Percentiles rank a stretch among this genome's conserved stretches.
Evolutionary conservation across 1,140 invertebrate species (phyloP).

Genomic region (Spodoptera litura): DNA sequence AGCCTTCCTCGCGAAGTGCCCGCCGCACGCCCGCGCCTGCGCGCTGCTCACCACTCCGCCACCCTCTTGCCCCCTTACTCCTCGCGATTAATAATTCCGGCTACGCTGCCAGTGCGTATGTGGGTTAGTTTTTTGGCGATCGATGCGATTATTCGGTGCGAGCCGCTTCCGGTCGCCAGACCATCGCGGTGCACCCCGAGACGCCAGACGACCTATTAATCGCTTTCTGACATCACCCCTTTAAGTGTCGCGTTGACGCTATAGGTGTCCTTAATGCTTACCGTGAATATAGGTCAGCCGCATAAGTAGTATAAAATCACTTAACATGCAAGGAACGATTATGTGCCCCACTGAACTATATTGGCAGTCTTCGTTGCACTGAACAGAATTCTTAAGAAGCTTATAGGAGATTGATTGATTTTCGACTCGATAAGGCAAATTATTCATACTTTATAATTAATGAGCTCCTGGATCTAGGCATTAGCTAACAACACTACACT

Average conservation of each 20-base stretch:
- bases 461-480: no score
- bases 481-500: not conserved
- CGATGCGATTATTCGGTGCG: conserved; percentile 82
- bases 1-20: conserved; percentile 79
- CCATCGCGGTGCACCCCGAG: conserved; percentile 57
- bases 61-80: conserved; percentile 65
- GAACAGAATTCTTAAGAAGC: conserved; percentile 28
- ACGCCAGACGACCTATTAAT: conserved; percentile 76
- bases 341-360: conserved; percentile 44
- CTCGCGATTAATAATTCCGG: conserved; percentile 84
- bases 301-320: conserved; percentile 42
- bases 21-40: conserved; percentile 69
- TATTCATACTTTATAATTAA: conserved; percentile 9
- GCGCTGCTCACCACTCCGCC: conserved; percentile 52
- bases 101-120: conserved; percentile 85
- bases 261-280: conserved; percentile 42
- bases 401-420: conserved; percentile 6
- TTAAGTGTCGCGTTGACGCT: conserved; percentile 49
- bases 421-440: not conserved
- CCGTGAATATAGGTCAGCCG: conserved; percentile 43
- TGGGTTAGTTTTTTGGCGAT: conserved; percentile 86
- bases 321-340: conserved; percentile 40
- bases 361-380: conserved; percentile 17
- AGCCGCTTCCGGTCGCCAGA: conserved; percentile 69
- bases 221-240: conserved; percentile 61